These are phyloP conservation scores for Aspidiotus rigidus DNA, from an alignment of 2,888 invertebrate species.

Conservation along the genomic window DNA sequence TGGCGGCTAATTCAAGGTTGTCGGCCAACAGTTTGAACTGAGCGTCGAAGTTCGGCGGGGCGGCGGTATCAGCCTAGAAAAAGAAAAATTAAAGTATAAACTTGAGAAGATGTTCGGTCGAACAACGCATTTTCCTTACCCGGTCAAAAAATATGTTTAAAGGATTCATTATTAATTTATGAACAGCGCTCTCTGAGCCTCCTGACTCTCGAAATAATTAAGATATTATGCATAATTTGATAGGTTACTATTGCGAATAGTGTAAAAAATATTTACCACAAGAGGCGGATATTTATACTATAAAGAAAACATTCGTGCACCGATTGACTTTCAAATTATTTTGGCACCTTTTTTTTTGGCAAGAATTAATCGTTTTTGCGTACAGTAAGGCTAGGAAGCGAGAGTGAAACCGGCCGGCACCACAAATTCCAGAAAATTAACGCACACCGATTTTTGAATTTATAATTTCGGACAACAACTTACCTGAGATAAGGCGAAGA, in stretches of 20 bases:
- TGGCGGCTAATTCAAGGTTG: background rate
- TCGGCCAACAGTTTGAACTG: background rate
- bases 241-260: no score
- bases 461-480: background rate
- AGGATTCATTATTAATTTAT: background rate
- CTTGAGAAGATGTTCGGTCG: background rate
- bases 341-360: background rate
- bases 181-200: no score
- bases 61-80: slow-evolving; percentile 14
- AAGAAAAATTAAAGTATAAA: background rate
- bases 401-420: no score
- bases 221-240: no score
- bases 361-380: background rate
- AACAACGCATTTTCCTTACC: background rate
- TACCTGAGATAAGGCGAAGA: slow-evolving; percentile 12
- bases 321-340: no score
- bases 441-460: background rate
- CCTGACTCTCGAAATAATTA: no score
- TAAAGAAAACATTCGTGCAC: no score
- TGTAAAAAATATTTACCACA: no score
- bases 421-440: background rate
- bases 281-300: no score
- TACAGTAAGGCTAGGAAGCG: no score
- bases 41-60: background rate
- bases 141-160: background rate